phyloP scores from a whole-genome alignment of 2,888 invertebrate genomes.

The Dryobotodes eremita region DNA sequence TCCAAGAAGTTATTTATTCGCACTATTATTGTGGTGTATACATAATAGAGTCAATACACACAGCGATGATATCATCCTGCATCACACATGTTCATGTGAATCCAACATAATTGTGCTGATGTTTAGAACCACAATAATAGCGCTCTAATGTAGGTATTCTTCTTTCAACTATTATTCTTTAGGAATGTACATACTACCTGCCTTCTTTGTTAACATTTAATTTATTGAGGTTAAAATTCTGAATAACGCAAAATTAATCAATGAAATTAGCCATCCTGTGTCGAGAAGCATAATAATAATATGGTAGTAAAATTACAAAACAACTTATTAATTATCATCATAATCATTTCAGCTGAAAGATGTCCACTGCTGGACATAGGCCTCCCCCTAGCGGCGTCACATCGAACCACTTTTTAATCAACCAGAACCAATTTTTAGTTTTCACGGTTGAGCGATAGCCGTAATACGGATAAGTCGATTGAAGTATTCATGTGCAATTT shows the following conservation, averaged over 20 bases:
- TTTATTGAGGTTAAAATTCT: not conserved
- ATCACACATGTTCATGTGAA: conserved; percentile 62
- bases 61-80: conserved; percentile 69
- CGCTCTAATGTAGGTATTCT: conserved; percentile 33
- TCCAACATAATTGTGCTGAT: conserved; percentile 53
- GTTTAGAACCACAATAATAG: conserved; percentile 54
- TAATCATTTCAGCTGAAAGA: no score
- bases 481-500: conserved; percentile 58
- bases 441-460: conserved; percentile 33
- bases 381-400: no score
- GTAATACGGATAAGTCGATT: conserved; percentile 28
- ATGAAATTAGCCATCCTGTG: not conserved
- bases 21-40: conserved; percentile 53
- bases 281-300: not conserved
- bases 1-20: conserved; percentile 57
- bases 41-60: conserved; percentile 58
- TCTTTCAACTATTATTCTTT: conserved; percentile 30
- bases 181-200: not conserved
- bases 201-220: conserved; percentile 15
- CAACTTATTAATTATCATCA: no score
- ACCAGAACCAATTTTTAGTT: conserved; percentile 27
- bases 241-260: not conserved
- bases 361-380: no score
- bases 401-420: conserved; percentile 18
- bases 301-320: no score